These are phyloP conservation scores for Colostygia pectinataria DNA, from an alignment of 2,888 invertebrate genomes.

Conservation along the genomic window DNA sequence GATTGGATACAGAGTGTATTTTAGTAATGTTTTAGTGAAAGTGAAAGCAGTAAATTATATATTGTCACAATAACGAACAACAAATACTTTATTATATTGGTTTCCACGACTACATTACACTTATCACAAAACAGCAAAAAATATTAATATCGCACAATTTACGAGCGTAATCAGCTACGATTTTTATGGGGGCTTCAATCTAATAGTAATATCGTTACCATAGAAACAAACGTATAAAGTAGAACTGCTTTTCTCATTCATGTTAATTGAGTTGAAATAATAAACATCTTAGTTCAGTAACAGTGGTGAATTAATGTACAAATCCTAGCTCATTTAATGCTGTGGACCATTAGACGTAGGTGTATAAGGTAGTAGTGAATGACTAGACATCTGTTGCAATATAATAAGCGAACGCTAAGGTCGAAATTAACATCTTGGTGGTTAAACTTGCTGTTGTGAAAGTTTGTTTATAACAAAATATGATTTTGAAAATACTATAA, in stretches of 20 bases:
- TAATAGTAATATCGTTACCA: constrained; percentile 3
- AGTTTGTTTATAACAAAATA: too few relatives aligned
- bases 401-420: constrained; percentile 23
- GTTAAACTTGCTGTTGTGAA: constrained; percentile 8
- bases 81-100: neutral
- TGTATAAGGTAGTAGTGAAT: constrained; percentile 21
- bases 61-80: neutral
- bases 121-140: neutral
- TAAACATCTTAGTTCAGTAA: too few relatives aligned
- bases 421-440: constrained; percentile 31
- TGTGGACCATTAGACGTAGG: constrained; percentile 26
- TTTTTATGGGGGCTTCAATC: constrained; percentile 13
- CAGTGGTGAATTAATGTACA: too few relatives aligned
- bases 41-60: neutral
- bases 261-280: neutral
- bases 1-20: too few relatives aligned
- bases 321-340: constrained; percentile 26
- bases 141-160: constrained; percentile 1
- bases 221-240: constrained; percentile 3
- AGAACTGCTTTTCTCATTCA: neutral
- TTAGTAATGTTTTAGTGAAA: too few relatives aligned
- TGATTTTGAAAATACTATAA: too few relatives aligned
- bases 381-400: constrained; percentile 29
- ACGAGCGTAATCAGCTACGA: constrained; percentile 11
- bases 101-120: neutral